Conservation (phyloP, 2,113 vertebrate genomes). For the Proterorhinus semilunaris region DNA sequence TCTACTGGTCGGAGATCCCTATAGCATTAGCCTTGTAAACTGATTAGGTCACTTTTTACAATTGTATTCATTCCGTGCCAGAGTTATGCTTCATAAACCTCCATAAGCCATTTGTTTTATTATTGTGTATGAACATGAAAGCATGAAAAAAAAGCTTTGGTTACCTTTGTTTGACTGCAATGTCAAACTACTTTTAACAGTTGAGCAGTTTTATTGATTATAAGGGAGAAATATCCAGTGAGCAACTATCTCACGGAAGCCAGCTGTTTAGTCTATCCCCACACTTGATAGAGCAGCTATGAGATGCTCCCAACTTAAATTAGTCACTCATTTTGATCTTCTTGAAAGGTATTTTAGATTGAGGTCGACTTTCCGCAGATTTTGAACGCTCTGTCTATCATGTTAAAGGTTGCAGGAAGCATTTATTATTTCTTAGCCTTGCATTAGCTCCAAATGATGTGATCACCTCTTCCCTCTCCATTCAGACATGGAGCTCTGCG, state of each 20-base stretch:
- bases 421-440: conserved; percentile 16
- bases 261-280: neutral
- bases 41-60: too few species aligned
- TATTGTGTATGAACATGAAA: too few species aligned
- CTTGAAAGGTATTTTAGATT: neutral
- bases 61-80: too few species aligned
- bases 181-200: too few species aligned
- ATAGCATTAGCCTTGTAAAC: too few species aligned
- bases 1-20: too few species aligned
- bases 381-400: neutral
- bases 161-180: too few species aligned
- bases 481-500: neutral
- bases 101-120: too few species aligned
- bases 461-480: neutral
- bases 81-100: too few species aligned
- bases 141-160: too few species aligned
- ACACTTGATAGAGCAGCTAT: neutral
- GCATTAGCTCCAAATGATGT: conserved; percentile 5
- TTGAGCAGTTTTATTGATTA: neutral
- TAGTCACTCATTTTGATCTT: neutral
- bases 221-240: neutral
- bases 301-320: neutral
- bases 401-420: conserved; percentile 13
- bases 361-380: neutral
- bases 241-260: neutral